Conservation (phyloP, 2,113 vertebrate species). For the Meriones unguiculatus region DNA sequence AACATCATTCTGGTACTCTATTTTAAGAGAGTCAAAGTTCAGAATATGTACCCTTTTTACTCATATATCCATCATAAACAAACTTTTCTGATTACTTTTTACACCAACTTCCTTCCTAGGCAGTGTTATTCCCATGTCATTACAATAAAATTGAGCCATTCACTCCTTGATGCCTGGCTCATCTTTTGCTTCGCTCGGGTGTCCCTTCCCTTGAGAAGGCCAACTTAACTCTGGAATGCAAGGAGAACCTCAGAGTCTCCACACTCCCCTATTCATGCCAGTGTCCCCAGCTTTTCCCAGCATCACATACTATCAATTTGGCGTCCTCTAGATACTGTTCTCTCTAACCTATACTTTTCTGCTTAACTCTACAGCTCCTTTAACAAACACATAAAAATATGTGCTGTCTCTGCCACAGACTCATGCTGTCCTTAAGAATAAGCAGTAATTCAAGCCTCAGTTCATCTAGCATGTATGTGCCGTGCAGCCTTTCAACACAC, state of each 20-base stretch:
- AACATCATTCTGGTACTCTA: not conserved
- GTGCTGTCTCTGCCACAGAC: not conserved
- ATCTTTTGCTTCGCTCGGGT: not conserved
- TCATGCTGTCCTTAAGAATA: not conserved
- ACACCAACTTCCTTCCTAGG: not conserved
- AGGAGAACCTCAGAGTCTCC: not conserved
- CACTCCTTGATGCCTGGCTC: not conserved
- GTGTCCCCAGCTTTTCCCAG: not conserved
- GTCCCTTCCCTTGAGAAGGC: not conserved
- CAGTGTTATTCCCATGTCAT: not conserved
- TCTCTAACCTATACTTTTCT: not conserved
- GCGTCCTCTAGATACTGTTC: not conserved
- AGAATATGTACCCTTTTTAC: not conserved
- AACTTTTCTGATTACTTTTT: not conserved
- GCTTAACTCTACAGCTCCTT: not conserved
- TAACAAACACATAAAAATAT: not conserved
- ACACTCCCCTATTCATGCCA: no score
- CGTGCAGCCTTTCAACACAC: not conserved
- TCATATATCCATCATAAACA: not conserved
- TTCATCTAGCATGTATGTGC: not conserved
- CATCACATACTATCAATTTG: not conserved
- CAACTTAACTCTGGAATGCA: not conserved
- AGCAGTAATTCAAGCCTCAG: not conserved
- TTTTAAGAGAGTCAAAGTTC: slow-evolving; percentile 37
- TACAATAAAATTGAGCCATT: not conserved